phyloP scores from a whole-genome alignment of 2,113 vertebrate genomes.

The Thunnus maccoyii region DNA sequence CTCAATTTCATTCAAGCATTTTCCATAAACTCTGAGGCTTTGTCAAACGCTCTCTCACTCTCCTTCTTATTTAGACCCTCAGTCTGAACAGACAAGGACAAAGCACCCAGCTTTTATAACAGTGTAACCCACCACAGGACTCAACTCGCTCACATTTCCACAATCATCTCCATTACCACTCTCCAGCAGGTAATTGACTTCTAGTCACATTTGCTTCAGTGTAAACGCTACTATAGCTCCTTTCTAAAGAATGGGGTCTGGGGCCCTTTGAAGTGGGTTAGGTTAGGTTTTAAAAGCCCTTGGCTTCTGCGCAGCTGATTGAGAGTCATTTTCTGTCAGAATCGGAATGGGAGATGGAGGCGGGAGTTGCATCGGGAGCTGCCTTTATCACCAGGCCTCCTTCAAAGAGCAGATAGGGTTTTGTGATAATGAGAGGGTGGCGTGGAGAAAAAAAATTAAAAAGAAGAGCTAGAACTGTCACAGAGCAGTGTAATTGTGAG shows the following conservation, averaged over 20 bases:
- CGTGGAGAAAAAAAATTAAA: background rate
- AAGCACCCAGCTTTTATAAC: constrained; percentile 12
- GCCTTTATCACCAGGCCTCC: constrained; percentile 43
- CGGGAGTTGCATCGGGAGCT: constrained; percentile 14
- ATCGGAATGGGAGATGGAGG: constrained; percentile 32
- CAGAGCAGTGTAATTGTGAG: constrained; percentile 37
- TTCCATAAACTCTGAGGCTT: constrained; percentile 1
- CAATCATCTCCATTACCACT: constrained; percentile 73
- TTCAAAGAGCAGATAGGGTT: constrained; percentile 59
- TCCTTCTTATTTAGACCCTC: constrained; percentile 1
- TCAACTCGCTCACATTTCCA: constrained; percentile 33
- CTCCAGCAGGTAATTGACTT: constrained; percentile 75
- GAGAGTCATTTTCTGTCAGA: constrained; percentile 52
- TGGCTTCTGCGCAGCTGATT: constrained; percentile 38
- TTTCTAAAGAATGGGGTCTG: constrained; percentile 44
- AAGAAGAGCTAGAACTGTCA: constrained; percentile 25
- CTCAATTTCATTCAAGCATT: background rate
- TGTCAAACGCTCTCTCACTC: background rate
- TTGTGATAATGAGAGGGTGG: constrained; percentile 63
- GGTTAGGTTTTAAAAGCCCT: constrained; percentile 57
- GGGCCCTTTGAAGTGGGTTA: constrained; percentile 68
- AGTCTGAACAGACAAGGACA: constrained; percentile 31
- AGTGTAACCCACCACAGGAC: constrained; percentile 14
- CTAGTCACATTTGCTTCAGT: constrained; percentile 70
- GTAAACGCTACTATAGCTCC: constrained; percentile 58